A percentile compares a stretch with the other conserved stretches of the same genome.
These are phyloP conservation scores for Notospermus geniculatus DNA, from an alignment of 1,140 invertebrate species.

Conservation along the genomic window DNA sequence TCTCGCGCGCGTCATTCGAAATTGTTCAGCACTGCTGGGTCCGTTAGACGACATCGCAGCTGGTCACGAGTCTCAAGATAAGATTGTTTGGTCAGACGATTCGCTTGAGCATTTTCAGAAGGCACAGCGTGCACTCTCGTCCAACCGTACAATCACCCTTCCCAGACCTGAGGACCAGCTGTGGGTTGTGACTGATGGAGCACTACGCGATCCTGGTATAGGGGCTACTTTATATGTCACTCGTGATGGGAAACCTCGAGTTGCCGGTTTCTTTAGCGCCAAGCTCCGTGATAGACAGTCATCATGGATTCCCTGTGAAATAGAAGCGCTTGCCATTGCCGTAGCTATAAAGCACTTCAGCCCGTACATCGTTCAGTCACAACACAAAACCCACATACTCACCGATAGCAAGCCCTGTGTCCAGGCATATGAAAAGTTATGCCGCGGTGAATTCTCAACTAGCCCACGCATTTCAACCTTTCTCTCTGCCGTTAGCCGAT, in stretches of 20 bases:
- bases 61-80: slow-evolving; percentile 1
- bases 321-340: slow-evolving; percentile 2
- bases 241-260: neutral
- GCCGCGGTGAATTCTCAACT: too few species aligned
- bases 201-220: neutral
- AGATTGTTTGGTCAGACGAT: neutral
- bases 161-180: neutral
- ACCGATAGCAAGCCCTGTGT: too few species aligned
- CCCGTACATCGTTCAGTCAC: neutral
- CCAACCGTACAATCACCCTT: neutral
- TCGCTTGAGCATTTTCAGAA: neutral
- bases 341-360: slow-evolving; percentile 13
- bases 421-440: too few species aligned
- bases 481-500: neutral
- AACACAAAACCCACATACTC: slow-evolving; percentile 2
- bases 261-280: slow-evolving; percentile 15
- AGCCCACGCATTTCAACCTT: too few species aligned
- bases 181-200: neutral
- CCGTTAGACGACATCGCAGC: neutral
- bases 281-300: slow-evolving; percentile 4
- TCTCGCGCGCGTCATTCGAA: neutral
- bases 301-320: slow-evolving; percentile 8
- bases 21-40: neutral
- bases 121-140: neutral
- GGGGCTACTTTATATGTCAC: slow-evolving; percentile 4